Percentiles rank a stretch among this genome's conserved stretches.
phyloP scores from a whole-genome alignment of 2,113 vertebrate genomes.

The Dryoscopus gambensis region DNA sequence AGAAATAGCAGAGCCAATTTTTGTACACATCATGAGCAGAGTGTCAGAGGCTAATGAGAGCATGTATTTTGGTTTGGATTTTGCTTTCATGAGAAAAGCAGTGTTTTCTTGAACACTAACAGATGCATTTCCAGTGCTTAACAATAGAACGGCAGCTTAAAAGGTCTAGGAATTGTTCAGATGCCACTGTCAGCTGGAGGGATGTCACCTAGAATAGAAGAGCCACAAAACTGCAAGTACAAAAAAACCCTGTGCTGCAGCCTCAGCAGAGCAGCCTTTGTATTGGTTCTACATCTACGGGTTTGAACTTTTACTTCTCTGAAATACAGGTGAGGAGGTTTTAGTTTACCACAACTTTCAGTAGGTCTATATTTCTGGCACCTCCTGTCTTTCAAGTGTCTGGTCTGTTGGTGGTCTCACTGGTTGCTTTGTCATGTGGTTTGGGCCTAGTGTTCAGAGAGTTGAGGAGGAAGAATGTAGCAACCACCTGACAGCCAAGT shows the following conservation, averaged over 20 bases:
- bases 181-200: not conserved
- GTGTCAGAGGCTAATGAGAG: slow-evolving; percentile 32
- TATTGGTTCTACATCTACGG: not conserved
- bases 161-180: not conserved
- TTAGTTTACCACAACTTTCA: not conserved
- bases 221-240: not conserved
- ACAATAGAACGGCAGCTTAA: not conserved
- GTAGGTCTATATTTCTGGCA: not conserved
- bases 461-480: not conserved
- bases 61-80: not conserved
- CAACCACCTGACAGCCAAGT: not conserved
- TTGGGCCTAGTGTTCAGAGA: not conserved
- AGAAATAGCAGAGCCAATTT: slow-evolving; percentile 14
- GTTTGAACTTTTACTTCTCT: not conserved
- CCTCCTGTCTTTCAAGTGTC: not conserved
- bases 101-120: not conserved
- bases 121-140: not conserved
- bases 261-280: not conserved
- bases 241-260: not conserved
- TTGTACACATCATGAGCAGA: not conserved
- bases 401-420: not conserved
- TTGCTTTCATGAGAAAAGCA: not conserved
- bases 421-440: not conserved
- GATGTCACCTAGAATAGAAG: not conserved
- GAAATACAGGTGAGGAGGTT: not conserved